Evolutionary conservation across 2,113 vertebrate genomes (phyloP), one percentile per base, ranked within the genome.

Genomic region (Tragelaphus scriptus): DNA sequence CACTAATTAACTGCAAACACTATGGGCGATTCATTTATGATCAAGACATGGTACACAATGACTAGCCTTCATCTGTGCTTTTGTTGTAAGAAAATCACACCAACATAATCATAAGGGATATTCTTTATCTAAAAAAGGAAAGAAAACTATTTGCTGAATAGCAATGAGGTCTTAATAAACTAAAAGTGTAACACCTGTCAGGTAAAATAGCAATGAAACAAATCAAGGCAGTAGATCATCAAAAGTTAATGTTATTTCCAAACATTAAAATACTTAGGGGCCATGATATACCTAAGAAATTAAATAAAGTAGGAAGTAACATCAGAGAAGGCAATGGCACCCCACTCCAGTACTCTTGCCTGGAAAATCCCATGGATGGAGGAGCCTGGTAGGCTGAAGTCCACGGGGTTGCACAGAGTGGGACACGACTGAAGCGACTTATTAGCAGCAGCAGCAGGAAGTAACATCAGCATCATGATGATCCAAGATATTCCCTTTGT

Each of bases 1-100:
- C 36, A 87, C 40, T 96, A 88, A 95, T 96, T 95, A 84, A 87
- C 56, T 85, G 21, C 36, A 53, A 88, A 88, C 32, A 87, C 21
- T 75, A 16, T 7, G 2, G 47, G 9, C 36, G 55, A 87, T 85
- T 87, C 40, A 61, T 94, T 95, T 93, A 86, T 30, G 32, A 91
- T 85, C 30, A 53, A 56, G n/a, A 11, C 36, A 23, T 36, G 10
- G 28, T 19, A 47, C 79, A n/a, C 7, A 88, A 32, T 75, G 30
- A 36, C 36, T 3, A 63, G 47, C 17, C 28, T 86, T 88, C 82
- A 85, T 79, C 59, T 23, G 25, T 28, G 51, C 56, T 88, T 95
- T 63, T 65, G 15, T 49, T 44, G 6, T 87, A 75, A 93, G 59
- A 93, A 93, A 87, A 21, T 23, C 21, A 58, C 7, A 26, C 32